phyloP scores from a whole-genome alignment of 92 coral and sea anemone species.

The Epizoanthus illoricatus region DNA sequence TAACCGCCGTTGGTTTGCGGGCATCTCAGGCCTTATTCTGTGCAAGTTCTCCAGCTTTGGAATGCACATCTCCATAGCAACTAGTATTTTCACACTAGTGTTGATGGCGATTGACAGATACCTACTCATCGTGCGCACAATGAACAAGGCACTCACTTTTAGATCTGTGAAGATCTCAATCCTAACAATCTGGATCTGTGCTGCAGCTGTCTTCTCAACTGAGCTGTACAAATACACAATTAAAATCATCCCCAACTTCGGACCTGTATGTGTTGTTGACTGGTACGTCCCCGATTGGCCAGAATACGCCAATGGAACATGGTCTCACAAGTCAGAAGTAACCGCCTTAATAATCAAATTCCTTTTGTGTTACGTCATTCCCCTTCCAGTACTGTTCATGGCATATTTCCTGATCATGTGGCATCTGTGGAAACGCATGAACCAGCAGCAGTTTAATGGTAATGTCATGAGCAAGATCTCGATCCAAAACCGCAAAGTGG shows the following conservation, averaged over 20 bases:
- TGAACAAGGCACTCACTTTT: constrained; percentile 22
- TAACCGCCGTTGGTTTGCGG: constrained; percentile 2
- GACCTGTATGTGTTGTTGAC: not conserved
- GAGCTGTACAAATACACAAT: constrained; percentile 29
- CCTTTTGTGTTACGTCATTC: constrained; percentile 2
- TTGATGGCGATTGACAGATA: constrained; percentile 32
- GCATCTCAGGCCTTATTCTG: constrained; percentile 1
- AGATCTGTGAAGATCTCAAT: constrained; percentile 17
- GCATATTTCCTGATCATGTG: constrained; percentile 32
- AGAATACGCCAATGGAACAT: not conserved
- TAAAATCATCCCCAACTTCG: not conserved
- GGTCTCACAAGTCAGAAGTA: not conserved
- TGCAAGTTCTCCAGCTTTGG: constrained; percentile 28
- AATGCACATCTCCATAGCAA: constrained; percentile 33
- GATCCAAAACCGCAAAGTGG: constrained; percentile 28
- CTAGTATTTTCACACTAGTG: constrained; percentile 21
- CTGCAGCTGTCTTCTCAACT: constrained; percentile 19
- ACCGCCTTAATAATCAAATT: constrained; percentile 20
- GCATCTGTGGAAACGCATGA: constrained; percentile 22
- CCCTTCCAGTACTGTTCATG: constrained; percentile 16
- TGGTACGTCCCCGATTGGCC: not conserved
- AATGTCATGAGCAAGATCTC: constrained; percentile 18
- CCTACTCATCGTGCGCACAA: constrained; percentile 14
- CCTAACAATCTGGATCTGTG: constrained; percentile 12
- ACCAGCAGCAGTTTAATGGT: constrained; percentile 6